A percentile compares a stretch with the other conserved stretches of the same genome.
phyloP scores from a whole-genome alignment of 2,113 vertebrate species.

The Columba janthina region DNA sequence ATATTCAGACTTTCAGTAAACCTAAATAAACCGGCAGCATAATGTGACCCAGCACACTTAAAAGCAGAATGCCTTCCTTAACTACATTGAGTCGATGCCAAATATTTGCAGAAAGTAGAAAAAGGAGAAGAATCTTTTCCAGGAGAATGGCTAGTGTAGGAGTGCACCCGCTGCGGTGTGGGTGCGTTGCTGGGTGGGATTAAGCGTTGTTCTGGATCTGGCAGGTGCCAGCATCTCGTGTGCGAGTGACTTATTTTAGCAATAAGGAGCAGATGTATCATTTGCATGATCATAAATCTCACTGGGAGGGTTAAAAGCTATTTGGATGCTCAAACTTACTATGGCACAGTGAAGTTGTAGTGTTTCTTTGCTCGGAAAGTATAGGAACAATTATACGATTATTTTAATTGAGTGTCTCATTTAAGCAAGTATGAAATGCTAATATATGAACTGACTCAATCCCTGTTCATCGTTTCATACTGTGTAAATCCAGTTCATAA shows the following conservation, averaged over 20 bases:
- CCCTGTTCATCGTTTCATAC: background rate
- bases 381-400: background rate
- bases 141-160: background rate
- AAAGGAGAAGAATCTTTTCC: background rate
- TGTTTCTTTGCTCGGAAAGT: background rate
- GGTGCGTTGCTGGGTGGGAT: background rate
- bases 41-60: background rate
- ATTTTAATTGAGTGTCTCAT: background rate
- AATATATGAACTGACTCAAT: background rate
- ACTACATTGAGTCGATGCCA: background rate
- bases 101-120: background rate
- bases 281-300: background rate
- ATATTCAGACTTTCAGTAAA: background rate
- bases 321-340: background rate
- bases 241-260: background rate
- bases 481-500: background rate
- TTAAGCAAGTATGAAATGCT: background rate
- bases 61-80: background rate
- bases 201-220: background rate
- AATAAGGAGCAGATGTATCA: background rate
- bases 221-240: background rate
- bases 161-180: accelerated
- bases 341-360: background rate
- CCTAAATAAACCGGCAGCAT: background rate
- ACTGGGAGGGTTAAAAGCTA: background rate